These are phyloP conservation scores for Picathartes gymnocephalus DNA, from an alignment of 2,113 vertebrate genomes.

Conservation along the genomic window DNA sequence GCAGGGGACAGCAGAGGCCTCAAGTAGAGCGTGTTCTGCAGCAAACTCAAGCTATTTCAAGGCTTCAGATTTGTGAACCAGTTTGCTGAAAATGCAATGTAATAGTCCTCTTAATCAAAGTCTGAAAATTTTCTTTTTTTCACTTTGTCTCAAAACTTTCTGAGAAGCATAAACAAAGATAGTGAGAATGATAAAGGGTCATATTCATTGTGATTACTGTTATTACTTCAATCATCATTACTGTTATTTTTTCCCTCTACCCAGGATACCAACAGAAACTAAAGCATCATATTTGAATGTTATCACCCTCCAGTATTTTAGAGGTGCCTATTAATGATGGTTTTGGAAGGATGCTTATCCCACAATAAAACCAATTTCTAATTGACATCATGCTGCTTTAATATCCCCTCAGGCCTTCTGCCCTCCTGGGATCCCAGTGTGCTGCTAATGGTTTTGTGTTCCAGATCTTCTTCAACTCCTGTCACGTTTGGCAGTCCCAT, in stretches of 20 bases:
- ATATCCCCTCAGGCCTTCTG: conserved; percentile 33
- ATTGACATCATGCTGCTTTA: conserved; percentile 29
- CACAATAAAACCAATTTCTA: conserved; percentile 21
- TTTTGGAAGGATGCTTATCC: conserved; percentile 5
- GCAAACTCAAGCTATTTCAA: not conserved
- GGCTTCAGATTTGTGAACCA: not conserved
- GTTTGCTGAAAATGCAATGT: not conserved
- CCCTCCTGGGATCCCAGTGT: not conserved
- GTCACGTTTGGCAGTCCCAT: not conserved
- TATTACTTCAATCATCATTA: conserved; percentile 15
- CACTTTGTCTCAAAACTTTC: not conserved
- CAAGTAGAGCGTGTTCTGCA: not conserved
- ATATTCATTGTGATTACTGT: conserved; percentile 14
- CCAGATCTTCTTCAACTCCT: not conserved
- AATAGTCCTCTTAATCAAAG: not conserved
- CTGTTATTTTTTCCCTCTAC: conserved; percentile 1
- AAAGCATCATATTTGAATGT: not conserved
- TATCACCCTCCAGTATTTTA: not conserved
- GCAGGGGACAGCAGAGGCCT: not conserved
- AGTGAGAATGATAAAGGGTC: not conserved
- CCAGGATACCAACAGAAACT: not conserved
- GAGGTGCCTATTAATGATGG: not conserved
- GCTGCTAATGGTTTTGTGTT: not conserved
- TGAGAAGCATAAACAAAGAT: not conserved
- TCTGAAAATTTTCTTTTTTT: not conserved